Percentiles rank a stretch among this genome's conserved stretches.
Conservation (phyloP, 2,797 vertebrate genomes). For the Fundulus diaphanus region DNA sequence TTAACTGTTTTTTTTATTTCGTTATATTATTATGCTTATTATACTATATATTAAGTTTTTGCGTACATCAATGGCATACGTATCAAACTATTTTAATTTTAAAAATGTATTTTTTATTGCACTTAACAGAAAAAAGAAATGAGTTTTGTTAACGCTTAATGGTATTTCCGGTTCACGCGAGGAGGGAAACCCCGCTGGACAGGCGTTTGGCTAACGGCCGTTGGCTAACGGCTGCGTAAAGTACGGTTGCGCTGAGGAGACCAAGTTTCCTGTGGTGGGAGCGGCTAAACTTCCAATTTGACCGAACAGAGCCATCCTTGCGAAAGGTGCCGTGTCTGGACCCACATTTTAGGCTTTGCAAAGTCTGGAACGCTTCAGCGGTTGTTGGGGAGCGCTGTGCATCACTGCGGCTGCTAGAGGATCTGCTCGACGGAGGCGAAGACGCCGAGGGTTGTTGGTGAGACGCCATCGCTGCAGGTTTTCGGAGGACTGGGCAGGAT, state of each 20-base stretch:
- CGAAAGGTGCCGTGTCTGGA: neutral
- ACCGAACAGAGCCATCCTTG: neutral
- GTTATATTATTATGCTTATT: too few relatives aligned
- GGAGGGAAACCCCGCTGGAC: neutral
- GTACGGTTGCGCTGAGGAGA: neutral
- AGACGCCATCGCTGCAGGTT: neutral
- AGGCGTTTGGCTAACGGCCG: neutral
- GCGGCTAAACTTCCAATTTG: neutral
- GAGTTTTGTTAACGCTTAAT: neutral
- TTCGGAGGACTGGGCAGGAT: neutral
- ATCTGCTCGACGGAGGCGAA: neutral
- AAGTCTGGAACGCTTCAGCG: neutral
- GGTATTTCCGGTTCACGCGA: conserved; percentile 2
- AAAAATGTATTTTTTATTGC: too few relatives aligned
- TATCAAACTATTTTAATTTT: too few relatives aligned
- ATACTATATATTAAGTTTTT: neutral
- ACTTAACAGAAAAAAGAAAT: neutral
- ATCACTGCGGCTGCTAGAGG: neutral
- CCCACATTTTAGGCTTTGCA: neutral
- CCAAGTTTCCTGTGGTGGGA: neutral
- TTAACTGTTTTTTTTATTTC: too few relatives aligned
- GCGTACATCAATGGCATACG: too few relatives aligned
- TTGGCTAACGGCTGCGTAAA: conserved; percentile 3
- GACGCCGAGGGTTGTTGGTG: neutral
- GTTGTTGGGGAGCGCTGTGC: neutral